Evolutionary conservation across 2,888 invertebrate genomes (phyloP).

Genomic region (Lomographa bimaculata): DNA sequence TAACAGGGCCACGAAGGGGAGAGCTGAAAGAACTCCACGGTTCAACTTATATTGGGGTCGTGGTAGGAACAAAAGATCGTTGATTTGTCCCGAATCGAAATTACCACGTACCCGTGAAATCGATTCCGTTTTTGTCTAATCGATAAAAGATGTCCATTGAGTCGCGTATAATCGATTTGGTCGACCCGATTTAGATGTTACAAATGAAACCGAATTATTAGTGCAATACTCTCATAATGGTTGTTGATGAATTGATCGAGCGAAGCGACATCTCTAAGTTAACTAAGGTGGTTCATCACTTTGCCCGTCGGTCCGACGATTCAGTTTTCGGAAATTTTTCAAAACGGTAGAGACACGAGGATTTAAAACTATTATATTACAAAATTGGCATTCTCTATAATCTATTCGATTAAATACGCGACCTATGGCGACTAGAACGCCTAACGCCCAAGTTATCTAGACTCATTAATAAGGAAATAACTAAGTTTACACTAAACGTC

Average conservation of each 20-base stretch:
- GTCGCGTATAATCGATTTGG: conserved; percentile 25
- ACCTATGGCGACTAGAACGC: too few species aligned
- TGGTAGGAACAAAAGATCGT: conserved; percentile 47
- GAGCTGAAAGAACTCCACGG: conserved; percentile 17
- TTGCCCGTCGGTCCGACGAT: too few species aligned
- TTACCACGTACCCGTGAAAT: conserved; percentile 48
- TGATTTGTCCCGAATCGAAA: conserved; percentile 53
- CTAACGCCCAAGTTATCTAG: background rate
- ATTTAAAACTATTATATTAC: too few species aligned
- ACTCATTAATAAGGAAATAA: conserved; percentile 36
- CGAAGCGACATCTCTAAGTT: too few species aligned
- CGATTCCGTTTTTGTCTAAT: conserved; percentile 41
- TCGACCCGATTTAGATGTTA: conserved; percentile 17
- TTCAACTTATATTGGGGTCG: conserved; percentile 35
- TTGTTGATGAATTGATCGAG: too few species aligned
- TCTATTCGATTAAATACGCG: too few species aligned
- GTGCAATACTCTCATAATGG: background rate
- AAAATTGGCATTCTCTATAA: too few species aligned
- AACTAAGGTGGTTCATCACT: too few species aligned
- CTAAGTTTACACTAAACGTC: conserved; percentile 30
- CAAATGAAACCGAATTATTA: conserved; percentile 21
- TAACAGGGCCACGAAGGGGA: conserved; percentile 8
- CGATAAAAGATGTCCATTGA: conserved; percentile 24
- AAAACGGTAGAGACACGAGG: too few species aligned
- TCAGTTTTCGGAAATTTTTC: too few species aligned